Conservation (phyloP, 2,797 vertebrate genomes). For the Anomalospiza imberbis region DNA sequence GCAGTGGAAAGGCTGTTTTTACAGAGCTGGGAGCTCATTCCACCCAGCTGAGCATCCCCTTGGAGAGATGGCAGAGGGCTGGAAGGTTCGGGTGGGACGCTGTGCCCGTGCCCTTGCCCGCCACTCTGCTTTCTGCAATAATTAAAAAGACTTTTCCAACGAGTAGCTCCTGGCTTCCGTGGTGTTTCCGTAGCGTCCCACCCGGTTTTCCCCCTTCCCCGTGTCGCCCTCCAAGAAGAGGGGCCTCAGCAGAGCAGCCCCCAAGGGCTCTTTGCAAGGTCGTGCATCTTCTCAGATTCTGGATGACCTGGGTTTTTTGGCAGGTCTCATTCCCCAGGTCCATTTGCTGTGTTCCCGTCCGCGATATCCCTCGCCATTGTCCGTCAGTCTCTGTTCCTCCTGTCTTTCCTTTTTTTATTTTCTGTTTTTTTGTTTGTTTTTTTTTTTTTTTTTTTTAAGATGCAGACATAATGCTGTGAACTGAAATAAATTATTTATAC, state of each 20-base stretch:
- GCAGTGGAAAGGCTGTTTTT: background rate
- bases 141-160: slow-evolving; percentile 26
- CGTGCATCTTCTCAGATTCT: background rate
- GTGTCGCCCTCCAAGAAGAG: background rate
- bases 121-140: slow-evolving; percentile 27
- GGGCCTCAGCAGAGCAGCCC: background rate
- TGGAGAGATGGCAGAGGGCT: background rate
- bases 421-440: background rate
- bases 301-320: background rate
- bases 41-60: background rate
- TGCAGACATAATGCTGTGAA: slow-evolving; percentile 72
- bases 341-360: background rate
- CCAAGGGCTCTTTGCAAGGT: background rate
- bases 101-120: background rate
- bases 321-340: background rate
- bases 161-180: background rate
- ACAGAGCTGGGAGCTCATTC: background rate
- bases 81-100: background rate
- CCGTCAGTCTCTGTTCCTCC: background rate
- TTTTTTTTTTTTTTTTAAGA: slow-evolving; percentile 51
- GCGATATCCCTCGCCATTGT: background rate
- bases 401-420: background rate
- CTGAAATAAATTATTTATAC: slow-evolving; percentile 79
- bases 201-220: background rate
- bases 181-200: background rate